These are phyloP conservation scores for Enteromius mattozi DNA, from an alignment of 2,797 vertebrate species.

Conservation along the genomic window DNA sequence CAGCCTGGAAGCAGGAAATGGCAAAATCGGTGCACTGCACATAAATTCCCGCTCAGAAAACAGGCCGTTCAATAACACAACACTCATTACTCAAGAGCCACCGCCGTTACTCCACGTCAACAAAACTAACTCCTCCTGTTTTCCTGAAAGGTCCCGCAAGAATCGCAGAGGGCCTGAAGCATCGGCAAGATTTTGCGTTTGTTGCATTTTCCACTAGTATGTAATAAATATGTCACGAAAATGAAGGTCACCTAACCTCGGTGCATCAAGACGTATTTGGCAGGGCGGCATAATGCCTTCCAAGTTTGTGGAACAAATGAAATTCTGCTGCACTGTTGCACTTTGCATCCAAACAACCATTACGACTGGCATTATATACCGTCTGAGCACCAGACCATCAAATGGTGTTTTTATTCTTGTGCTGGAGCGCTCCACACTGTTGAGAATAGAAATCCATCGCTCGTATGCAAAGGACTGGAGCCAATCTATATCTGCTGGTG, in stretches of 20 bases:
- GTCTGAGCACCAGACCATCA: slow-evolving; percentile 88
- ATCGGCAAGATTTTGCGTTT: slow-evolving; percentile 73
- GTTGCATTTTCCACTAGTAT: slow-evolving; percentile 82
- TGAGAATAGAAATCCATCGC: slow-evolving; percentile 88
- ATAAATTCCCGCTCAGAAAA: slow-evolving; percentile 26
- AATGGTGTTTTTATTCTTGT: slow-evolving; percentile 84
- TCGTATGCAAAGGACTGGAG: slow-evolving; percentile 84
- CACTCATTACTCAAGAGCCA: slow-evolving; percentile 32
- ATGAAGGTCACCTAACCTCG: slow-evolving; percentile 92
- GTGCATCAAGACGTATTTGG: slow-evolving; percentile 88
- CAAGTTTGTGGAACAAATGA: slow-evolving; percentile 93
- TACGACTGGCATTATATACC: slow-evolving; percentile 89
- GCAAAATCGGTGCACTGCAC: slow-evolving; percentile 3
- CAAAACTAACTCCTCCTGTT: slow-evolving; percentile 37
- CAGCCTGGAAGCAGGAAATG: slow-evolving; percentile 15
- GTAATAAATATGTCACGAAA: slow-evolving; percentile 88
- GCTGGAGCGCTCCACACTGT: slow-evolving; percentile 81
- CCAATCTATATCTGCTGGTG: slow-evolving; percentile 88
- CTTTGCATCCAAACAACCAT: slow-evolving; percentile 88
- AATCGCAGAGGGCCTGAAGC: slow-evolving; percentile 62
- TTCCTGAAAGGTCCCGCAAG: slow-evolving; percentile 49
- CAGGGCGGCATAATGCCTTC: slow-evolving; percentile 86
- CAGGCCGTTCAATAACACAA: slow-evolving; percentile 24
- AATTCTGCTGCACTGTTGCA: slow-evolving; percentile 87
- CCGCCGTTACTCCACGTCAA: background rate